Percentiles rank a stretch among this genome's conserved stretches.
phyloP scores from a whole-genome alignment of 2,888 invertebrate species.

The Drosophila borealis region DNA sequence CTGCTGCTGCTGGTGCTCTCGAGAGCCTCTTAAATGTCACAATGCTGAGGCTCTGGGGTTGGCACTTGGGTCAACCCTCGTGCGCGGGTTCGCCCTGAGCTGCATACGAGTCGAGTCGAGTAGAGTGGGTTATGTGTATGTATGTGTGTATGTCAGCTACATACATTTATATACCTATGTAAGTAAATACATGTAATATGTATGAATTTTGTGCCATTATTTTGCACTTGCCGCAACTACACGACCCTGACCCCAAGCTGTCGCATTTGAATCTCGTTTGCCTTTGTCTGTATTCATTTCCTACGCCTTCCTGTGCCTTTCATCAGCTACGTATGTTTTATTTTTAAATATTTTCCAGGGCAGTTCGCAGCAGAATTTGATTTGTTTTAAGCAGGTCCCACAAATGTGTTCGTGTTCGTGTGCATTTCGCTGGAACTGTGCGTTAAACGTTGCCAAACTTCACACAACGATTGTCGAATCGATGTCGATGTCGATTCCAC shows the following conservation, averaged over 20 bases:
- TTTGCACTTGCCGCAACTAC: constrained; percentile 56
- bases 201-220: constrained; percentile 68
- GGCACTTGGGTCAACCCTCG: constrained; percentile 65
- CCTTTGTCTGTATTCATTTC: constrained; percentile 47
- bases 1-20: constrained; percentile 50
- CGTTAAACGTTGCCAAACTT: constrained; percentile 71
- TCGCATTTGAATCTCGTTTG: constrained; percentile 53
- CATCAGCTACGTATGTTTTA: constrained; percentile 30
- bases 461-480: constrained; percentile 48
- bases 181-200: constrained; percentile 40
- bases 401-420: constrained; percentile 28
- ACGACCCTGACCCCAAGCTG: constrained; percentile 75
- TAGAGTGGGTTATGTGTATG: constrained; percentile 3
- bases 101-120: constrained; percentile 25
- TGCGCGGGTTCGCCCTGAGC: constrained; percentile 23
- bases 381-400: constrained; percentile 67
- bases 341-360: constrained; percentile 1
- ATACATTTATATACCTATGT: constrained; percentile 16
- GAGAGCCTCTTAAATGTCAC: constrained; percentile 75
- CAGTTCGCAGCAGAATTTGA: constrained; percentile 47
- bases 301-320: constrained; percentile 37
- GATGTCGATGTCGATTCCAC: constrained; percentile 52
- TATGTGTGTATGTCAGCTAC: constrained; percentile 1
- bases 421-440: constrained; percentile 42
- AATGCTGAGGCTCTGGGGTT: constrained; percentile 64